phyloP scores from a whole-genome alignment of 1,140 invertebrate genomes.

The Microplitis demolitor region DNA sequence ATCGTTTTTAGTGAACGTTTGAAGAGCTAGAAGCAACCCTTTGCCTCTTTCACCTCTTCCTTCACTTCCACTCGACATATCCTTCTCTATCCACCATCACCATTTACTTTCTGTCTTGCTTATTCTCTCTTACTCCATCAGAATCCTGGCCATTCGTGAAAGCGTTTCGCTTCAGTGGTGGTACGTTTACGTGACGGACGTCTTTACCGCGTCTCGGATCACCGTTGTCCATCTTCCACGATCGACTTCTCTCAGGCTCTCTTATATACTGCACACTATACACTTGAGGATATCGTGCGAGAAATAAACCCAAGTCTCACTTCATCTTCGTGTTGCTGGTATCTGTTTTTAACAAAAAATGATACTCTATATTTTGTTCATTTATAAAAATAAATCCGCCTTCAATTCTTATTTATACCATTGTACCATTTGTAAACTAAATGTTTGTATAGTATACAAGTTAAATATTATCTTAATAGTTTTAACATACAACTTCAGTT shows the following conservation, averaged over 20 bases:
- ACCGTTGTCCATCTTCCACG: constrained; percentile 29
- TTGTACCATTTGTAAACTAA: neutral
- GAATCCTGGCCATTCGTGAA: constrained; percentile 20
- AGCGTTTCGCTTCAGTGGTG: constrained; percentile 13
- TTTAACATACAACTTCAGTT: neutral
- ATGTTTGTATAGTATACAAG: too few species aligned
- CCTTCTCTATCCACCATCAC: neutral
- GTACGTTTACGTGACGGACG: constrained; percentile 27
- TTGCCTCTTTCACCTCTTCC: neutral
- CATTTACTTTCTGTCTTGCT: neutral
- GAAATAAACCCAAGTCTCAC: constrained; percentile 11
- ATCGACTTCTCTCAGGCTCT: constrained; percentile 12
- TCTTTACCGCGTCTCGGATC: constrained; percentile 23
- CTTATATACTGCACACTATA: neutral
- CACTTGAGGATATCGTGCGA: constrained; percentile 16
- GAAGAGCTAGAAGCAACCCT: neutral
- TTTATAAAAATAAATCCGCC: neutral
- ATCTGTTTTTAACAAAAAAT: neutral
- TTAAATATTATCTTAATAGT: neutral
- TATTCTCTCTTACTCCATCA: constrained; percentile 12
- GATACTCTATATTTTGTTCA: neutral
- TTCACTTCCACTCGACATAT: neutral
- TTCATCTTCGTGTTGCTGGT: constrained; percentile 1
- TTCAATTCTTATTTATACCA: neutral
- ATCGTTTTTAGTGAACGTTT: constrained; percentile 22